Conservation (phyloP, 2,797 vertebrate species). For the Somateria mollissima region DNA sequence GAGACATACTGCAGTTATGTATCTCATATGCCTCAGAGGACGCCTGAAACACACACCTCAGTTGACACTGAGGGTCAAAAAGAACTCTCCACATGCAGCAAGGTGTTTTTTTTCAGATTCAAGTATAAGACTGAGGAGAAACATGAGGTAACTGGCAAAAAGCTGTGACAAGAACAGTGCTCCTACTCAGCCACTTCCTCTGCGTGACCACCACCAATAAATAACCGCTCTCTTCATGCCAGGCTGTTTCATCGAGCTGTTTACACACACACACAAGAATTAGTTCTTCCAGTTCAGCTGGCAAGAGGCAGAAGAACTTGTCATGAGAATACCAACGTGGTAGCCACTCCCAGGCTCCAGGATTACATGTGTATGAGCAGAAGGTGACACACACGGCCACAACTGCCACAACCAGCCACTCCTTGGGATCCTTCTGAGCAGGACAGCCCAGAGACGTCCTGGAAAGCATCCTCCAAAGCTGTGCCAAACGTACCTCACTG, state of each 20-base stretch:
- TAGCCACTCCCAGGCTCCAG: background rate
- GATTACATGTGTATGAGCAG: background rate
- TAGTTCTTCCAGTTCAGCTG: conserved; percentile 4
- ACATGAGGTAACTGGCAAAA: background rate
- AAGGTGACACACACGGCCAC: background rate
- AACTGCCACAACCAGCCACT: background rate
- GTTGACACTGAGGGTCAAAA: background rate
- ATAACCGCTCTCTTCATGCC: background rate
- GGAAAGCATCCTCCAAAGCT: background rate
- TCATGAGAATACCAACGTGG: background rate
- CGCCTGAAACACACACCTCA: background rate
- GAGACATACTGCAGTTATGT: background rate
- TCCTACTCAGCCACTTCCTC: background rate
- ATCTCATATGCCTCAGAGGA: background rate
- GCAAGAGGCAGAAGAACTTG: background rate
- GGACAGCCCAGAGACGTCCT: background rate
- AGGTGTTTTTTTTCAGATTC: background rate
- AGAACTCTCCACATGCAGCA: background rate
- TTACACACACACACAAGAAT: background rate
- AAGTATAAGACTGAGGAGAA: background rate
- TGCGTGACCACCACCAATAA: background rate
- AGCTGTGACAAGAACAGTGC: background rate
- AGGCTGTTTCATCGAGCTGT: background rate
- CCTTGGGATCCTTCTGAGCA: background rate
- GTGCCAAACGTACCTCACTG: background rate